Base-by-base conservation (phyloP, 1,140 invertebrate genomes). In the Calycopis cecrops region DNA sequence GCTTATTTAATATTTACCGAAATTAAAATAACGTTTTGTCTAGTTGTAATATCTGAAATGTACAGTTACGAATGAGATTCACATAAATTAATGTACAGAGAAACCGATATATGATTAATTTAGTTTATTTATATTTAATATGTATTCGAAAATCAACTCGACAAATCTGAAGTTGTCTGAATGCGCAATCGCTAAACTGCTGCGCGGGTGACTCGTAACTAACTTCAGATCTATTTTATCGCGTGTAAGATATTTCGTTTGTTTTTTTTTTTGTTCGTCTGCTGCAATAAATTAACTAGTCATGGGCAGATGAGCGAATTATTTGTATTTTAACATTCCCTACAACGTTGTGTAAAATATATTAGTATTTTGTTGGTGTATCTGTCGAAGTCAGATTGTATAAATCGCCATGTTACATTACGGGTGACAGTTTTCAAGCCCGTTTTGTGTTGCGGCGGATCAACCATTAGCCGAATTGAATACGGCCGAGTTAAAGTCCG, bases 31-130 rank as follows among this genome's bases (percentile, higher is more conserved):
- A 44, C 61, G 14, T 44, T 14, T 9, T 16, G 9, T 61, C 61
- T 66, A 60, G 54, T 51, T 57, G 38, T 67, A 61, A 61, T 63
- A 64, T 72, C 66, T 38, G 71, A 67, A 71, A 57, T 85, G 82
- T 86, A 86, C 83, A 86, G 83, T 86, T 86, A 86, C 83, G 78
- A 71, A 81, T 86, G 83, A 86, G 83, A 86, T 86, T 86, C 70
- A 65, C 71, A 67, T 40, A 57, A 66, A 65, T 71, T 72, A 67
- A 71, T 84, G 78, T 83, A 83, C 73, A 82, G 72, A 28, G 21
- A 66, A 59, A 38, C 18, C 44, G 35, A n/a, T 48, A 47, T 61
- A 52, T 62, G 52, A 63, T 56, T 49, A 12, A 49, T 33, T 35
- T 58, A 52, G 14, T 14, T 44, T 52, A 17, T 34, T 14, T 57